Evolutionary conservation across 2,888 invertebrate genomes (phyloP), one percentile per base, ranked within the genome.

Genomic region (Dascillus cervinus): DNA sequence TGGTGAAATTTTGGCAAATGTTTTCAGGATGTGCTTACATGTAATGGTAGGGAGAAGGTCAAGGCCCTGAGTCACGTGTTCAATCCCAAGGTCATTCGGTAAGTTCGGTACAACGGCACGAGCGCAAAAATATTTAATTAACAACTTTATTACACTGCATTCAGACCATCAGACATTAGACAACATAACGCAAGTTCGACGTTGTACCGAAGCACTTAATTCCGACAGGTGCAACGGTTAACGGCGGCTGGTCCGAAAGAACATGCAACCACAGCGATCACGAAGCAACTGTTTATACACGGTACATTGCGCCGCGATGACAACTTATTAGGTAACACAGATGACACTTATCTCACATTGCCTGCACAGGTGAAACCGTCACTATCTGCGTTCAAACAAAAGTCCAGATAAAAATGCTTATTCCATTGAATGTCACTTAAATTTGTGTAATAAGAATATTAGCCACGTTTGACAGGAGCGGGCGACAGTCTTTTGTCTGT

Each of bases 41-140:
- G 24, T 22, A 22, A 15, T 33, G 42, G 47, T 33, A 42, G 41
- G 46, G 49, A 38, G 52, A 68, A 70, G 70, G 70, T 70, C 71
- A 71, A 71, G 71, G 71, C 70, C 70, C 69, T 67, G 55, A 58
- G 63, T 71, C 70, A 70, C 70, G 69, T 70, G 70, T 61, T 62
- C 61, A 55, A 55, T 58, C 64, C 64, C 71, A 71, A 71, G 71
- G 71, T 70, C 70, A 60, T 49, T 32, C 47, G 49, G 47, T 48
- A 43, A 47, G 35, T 41, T 44, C 41, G 38, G 49, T 46, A 47
- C 53, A 53, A 53, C 52, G 49, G 51, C 53, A 52, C 32, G 41
- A 30, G 23, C 29, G 20, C 22, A 22, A 37, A 37, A 37, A 26
- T 33, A 24, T 32, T 25, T 25, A 11, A 36, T 19, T 27, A 31